Base-by-base conservation (phyloP, 2,797 vertebrate genomes). In the Microchirus variegatus region DNA sequence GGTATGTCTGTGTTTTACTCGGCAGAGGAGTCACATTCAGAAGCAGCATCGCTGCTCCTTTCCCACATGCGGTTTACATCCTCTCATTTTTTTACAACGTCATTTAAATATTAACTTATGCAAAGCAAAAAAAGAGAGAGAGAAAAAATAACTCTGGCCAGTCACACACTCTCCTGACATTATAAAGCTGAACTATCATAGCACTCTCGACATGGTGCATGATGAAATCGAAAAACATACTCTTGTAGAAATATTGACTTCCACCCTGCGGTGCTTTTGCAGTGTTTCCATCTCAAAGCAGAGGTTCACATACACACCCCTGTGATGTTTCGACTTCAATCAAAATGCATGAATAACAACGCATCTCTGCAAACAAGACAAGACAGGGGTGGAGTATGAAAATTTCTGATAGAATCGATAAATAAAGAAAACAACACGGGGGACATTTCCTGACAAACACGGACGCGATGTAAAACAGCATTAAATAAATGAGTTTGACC, bases 241-340 rank as follows among this genome's bases (percentile, higher is more conserved):
- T 70, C 55, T 77, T 14, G 59, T 59, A 74, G 72, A 80, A 67
- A 61, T 83, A 84, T 83, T 77, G 75, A 83, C 75, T 75, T 75
- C 69, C 65, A 60, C 59, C 78, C 75, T 18, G 73, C 35, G n/a
- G 78, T 53, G 77, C 55, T 57, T 66, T 73, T 8, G 10, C 73
- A 59, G 54, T 38, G 45, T 67, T 77, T 17, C 15, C 47, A 68
- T 76, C 78, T 81, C 70, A 68, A 67, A 80, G 75, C 54, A 52
- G 58, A 79, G 76, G 70, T 82, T 80, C 78, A 74, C 70, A 69
- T 54, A 18, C 57, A 16, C 61, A 63, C 53, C 69, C 59, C 68
- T 59, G 70, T 63, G 53, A 83, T 55, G 76, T 74, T 74, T 47
- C 3, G 47, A 53, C 54, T 62, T 74, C 70, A 70, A 53, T 84